Percentiles rank a stretch among this genome's conserved stretches.
phyloP scores from a whole-genome alignment of 2,113 vertebrate genomes.

The Copsychus sechellarum region DNA sequence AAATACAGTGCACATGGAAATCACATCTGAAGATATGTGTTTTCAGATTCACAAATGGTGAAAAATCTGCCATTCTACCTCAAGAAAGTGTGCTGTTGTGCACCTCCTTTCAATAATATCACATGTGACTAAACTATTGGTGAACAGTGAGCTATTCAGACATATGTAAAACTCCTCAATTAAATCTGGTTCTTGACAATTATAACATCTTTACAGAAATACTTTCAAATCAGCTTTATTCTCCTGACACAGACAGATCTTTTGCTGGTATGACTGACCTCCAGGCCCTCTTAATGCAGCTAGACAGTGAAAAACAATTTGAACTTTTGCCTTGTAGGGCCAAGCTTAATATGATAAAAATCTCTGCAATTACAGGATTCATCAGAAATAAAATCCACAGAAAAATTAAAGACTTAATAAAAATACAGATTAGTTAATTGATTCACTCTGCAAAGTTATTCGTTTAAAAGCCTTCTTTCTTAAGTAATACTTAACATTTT shows the following conservation, averaged over 20 bases:
- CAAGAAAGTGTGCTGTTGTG: not conserved
- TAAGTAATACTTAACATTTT: not conserved
- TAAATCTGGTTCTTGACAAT: slow-evolving; percentile 14
- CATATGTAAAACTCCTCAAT: not conserved
- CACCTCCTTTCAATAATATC: not conserved
- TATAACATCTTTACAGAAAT: slow-evolving; percentile 53
- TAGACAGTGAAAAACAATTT: slow-evolving; percentile 61
- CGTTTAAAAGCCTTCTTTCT: not conserved
- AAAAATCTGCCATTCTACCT: not conserved
- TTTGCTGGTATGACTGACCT: slow-evolving; percentile 64
- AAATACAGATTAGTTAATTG: not conserved
- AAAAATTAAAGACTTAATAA: slow-evolving; percentile 5
- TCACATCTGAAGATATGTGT: not conserved
- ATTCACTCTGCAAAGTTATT: not conserved
- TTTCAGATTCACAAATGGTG: not conserved
- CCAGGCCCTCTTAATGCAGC: slow-evolving; percentile 31
- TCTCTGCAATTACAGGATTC: slow-evolving; percentile 41
- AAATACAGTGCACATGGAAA: not conserved
- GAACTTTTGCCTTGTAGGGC: slow-evolving; percentile 45
- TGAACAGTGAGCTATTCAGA: not conserved
- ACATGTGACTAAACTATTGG: not conserved
- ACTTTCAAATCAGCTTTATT: slow-evolving; percentile 37
- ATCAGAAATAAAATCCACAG: slow-evolving; percentile 24
- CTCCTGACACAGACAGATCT: not conserved
- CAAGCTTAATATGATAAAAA: slow-evolving; percentile 64